phyloP scores from a whole-genome alignment of 2,888 invertebrate species.

The Drosophila birchii region DNA sequence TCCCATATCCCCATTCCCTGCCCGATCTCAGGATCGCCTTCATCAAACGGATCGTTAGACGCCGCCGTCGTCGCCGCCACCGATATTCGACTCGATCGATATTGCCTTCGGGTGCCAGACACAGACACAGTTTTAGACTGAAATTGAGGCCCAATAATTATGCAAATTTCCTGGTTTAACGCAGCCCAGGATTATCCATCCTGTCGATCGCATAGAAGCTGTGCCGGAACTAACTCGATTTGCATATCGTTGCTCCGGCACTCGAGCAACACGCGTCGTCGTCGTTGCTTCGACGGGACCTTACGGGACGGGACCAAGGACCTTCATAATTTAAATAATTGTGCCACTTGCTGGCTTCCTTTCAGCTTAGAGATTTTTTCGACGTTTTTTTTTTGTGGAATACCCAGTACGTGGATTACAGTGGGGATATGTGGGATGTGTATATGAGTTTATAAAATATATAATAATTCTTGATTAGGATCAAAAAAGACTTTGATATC shows the following conservation, averaged over 20 bases:
- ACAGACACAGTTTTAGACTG: conserved; percentile 45
- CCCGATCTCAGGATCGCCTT: conserved; percentile 33
- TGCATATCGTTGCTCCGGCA: conserved; percentile 62
- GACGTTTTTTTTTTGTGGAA: conserved; percentile 12
- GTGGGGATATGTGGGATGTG: background rate
- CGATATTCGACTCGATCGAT: conserved; percentile 31
- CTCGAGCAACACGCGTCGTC: conserved; percentile 43
- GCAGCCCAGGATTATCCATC: conserved; percentile 70
- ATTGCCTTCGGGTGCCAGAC: conserved; percentile 53
- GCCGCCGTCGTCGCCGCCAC: conserved; percentile 61
- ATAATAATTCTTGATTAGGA: no score
- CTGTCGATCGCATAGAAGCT: conserved; percentile 71
- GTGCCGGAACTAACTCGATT: conserved; percentile 77
- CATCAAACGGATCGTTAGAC: conserved; percentile 79
- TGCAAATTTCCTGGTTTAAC: conserved; percentile 66
- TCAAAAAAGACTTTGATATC: no score
- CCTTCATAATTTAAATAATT: conserved; percentile 80
- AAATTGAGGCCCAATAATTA: conserved; percentile 70
- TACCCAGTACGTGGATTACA: background rate
- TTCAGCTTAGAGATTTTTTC: conserved; percentile 73
- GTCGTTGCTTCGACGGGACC: conserved; percentile 45
- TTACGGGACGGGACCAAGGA: conserved; percentile 52
- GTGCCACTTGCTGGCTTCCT: conserved; percentile 80
- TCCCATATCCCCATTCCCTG: conserved; percentile 23
- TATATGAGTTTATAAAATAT: no score